Percentiles rank a stretch among this genome's conserved stretches.
phyloP scores from a whole-genome alignment of 2,888 invertebrate genomes.

The Patella ulyssiponensis region DNA sequence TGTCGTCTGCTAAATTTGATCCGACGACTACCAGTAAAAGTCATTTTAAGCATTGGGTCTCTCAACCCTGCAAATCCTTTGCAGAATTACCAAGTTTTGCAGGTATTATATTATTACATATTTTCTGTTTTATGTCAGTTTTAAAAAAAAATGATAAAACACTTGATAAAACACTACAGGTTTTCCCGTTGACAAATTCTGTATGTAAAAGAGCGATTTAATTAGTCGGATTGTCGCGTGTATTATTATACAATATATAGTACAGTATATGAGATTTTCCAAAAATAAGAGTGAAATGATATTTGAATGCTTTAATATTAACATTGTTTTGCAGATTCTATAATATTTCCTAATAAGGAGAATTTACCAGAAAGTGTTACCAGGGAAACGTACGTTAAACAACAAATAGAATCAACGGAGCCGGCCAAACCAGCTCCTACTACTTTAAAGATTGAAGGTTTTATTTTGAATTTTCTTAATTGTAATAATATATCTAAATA shows the following conservation, averaged over 20 bases:
- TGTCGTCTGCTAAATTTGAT: constrained; percentile 56
- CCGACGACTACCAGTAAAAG: constrained; percentile 62
- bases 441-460: constrained; percentile 65
- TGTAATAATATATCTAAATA: no score
- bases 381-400: constrained; percentile 51
- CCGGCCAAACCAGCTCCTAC: constrained; percentile 50
- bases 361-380: constrained; percentile 47
- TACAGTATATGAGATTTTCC: no score
- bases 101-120: constrained; percentile 40
- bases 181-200: no score
- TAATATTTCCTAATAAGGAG: constrained; percentile 54
- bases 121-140: no score
- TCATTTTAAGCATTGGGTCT: constrained; percentile 62
- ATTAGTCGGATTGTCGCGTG: no score
- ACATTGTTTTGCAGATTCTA: constrained; percentile 46
- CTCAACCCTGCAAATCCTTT: constrained; percentile 54
- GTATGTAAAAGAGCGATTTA: no score
- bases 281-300: no score
- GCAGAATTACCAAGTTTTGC: constrained; percentile 69
- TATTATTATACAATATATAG: no score
- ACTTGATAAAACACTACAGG: no score
- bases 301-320: background rate
- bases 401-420: constrained; percentile 48
- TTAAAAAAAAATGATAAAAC: no score
- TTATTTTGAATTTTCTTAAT: background rate